Conservation (phyloP, 2,888 invertebrate species). For the Hypselothyrea guttata region DNA sequence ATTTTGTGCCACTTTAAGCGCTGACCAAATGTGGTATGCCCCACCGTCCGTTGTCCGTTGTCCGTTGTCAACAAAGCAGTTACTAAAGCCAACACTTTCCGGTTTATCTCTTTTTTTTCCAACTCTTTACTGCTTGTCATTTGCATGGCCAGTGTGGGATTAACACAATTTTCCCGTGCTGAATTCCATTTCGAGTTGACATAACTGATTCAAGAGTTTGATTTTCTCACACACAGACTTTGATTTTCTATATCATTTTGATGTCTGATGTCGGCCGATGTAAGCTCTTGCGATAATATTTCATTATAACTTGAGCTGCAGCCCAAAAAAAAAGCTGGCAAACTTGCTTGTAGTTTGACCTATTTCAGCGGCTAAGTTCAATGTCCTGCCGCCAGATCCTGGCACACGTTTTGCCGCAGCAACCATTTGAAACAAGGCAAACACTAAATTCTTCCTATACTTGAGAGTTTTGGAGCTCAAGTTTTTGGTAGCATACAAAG, state of each 20-base stretch:
- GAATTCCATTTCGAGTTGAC: constrained; percentile 20
- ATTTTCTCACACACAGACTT: constrained; percentile 23
- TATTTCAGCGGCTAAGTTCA: constrained; percentile 38
- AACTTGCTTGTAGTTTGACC: constrained; percentile 23
- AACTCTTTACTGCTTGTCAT: constrained; percentile 11
- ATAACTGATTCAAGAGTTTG: constrained; percentile 36
- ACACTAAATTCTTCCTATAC: no score
- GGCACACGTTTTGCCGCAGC: constrained; percentile 14
- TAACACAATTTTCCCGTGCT: constrained; percentile 16
- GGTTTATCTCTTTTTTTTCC: constrained; percentile 14
- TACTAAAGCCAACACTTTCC: constrained; percentile 42
- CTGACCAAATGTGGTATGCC: constrained; percentile 53
- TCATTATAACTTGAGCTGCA: background rate
- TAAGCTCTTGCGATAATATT: constrained; percentile 8
- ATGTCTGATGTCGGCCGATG: background rate
- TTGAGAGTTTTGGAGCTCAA: no score
- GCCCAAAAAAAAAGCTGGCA: constrained; percentile 1
- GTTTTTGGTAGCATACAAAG: no score
- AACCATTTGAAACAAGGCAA: constrained; percentile 30
- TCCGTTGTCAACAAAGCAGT: constrained; percentile 9
- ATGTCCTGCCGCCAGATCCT: constrained; percentile 54
- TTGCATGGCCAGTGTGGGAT: constrained; percentile 51
- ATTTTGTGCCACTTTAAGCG: constrained; percentile 46
- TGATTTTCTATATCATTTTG: constrained; percentile 47
- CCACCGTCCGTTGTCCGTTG: constrained; percentile 2